A percentile compares a stretch with the other conserved stretches of the same genome.
phyloP scores from a whole-genome alignment of 2,888 invertebrate species.

The Zootermopsis nevadensis region DNA sequence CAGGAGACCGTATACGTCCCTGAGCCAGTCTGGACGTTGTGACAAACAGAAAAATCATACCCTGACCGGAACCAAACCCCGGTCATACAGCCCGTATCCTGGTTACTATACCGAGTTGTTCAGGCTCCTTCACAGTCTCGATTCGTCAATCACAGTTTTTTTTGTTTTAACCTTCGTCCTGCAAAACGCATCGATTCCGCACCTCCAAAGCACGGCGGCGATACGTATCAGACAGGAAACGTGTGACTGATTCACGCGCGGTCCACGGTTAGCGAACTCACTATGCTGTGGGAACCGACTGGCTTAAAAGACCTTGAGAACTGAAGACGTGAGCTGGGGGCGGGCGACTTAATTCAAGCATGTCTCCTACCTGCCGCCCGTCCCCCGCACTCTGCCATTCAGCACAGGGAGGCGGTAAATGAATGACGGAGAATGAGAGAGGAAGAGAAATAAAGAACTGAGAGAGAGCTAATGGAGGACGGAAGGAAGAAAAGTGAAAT shows the following conservation, averaged over 20 bases:
- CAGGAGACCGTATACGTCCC: too few relatives aligned
- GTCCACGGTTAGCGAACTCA: slow-evolving; percentile 15
- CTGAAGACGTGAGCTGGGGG: neutral
- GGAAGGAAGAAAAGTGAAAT: neutral
- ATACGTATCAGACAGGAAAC: neutral
- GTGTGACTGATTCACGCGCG: neutral
- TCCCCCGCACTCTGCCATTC: neutral
- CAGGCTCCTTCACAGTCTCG: too few relatives aligned
- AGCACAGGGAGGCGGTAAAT: neutral
- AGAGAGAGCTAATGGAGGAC: neutral
- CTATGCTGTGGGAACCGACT: slow-evolving; percentile 8
- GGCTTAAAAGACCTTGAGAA: neutral
- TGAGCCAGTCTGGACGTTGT: too few relatives aligned
- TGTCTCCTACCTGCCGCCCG: slow-evolving; percentile 26
- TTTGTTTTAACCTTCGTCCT: too few relatives aligned
- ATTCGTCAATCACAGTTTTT: too few relatives aligned
- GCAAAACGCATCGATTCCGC: too few relatives aligned
- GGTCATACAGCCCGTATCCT: too few relatives aligned
- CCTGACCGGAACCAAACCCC: too few relatives aligned
- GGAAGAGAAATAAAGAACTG: neutral
- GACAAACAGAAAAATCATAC: too few relatives aligned
- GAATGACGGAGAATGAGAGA: neutral
- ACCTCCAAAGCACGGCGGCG: too few relatives aligned
- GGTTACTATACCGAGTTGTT: too few relatives aligned
- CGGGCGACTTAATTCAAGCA: slow-evolving; percentile 14